Evolutionary conservation across 1,140 invertebrate species (phyloP).

Genomic region (Bombus pascuorum): DNA sequence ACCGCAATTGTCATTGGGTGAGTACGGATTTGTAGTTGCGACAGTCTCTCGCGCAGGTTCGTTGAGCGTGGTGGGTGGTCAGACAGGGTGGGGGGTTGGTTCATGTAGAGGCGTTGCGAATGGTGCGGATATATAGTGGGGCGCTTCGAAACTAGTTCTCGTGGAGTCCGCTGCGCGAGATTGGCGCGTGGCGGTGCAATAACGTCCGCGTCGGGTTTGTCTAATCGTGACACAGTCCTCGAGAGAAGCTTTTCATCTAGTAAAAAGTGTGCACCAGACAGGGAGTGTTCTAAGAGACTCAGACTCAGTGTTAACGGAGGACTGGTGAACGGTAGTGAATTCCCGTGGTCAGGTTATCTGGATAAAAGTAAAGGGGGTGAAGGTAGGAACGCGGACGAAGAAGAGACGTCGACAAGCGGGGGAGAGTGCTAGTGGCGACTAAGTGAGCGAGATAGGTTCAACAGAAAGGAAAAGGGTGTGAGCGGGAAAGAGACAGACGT

Average conservation of each 20-base stretch:
- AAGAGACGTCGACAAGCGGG: slow-evolving; percentile 3
- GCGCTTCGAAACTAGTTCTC: slow-evolving; percentile 74
- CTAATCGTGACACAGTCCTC: slow-evolving; percentile 71
- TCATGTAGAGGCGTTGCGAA: slow-evolving; percentile 54
- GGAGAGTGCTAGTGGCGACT: slow-evolving; percentile 16
- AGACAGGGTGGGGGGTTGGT: slow-evolving; percentile 12
- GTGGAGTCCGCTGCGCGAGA: slow-evolving; percentile 75
- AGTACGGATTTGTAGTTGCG: slow-evolving; percentile 60
- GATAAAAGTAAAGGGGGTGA: background rate
- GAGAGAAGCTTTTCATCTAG: slow-evolving; percentile 44
- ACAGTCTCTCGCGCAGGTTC: slow-evolving; percentile 49
- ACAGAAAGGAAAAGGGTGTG: background rate
- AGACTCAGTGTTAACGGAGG: background rate
- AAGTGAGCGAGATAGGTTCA: background rate
- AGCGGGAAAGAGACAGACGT: slow-evolving; percentile 1
- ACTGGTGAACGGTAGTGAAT: slow-evolving; percentile 18
- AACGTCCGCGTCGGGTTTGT: slow-evolving; percentile 78
- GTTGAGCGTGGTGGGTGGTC: slow-evolving; percentile 26
- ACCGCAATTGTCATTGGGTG: slow-evolving; percentile 39
- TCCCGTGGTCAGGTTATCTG: background rate
- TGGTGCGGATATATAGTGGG: slow-evolving; percentile 63
- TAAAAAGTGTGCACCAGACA: slow-evolving; percentile 25
- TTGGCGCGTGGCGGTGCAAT: slow-evolving; percentile 80
- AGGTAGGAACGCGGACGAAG: background rate
- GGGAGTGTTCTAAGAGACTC: background rate